Evolutionary conservation across 2,113 vertebrate species (phyloP).

Genomic region (Semicossyphus pulcher): DNA sequence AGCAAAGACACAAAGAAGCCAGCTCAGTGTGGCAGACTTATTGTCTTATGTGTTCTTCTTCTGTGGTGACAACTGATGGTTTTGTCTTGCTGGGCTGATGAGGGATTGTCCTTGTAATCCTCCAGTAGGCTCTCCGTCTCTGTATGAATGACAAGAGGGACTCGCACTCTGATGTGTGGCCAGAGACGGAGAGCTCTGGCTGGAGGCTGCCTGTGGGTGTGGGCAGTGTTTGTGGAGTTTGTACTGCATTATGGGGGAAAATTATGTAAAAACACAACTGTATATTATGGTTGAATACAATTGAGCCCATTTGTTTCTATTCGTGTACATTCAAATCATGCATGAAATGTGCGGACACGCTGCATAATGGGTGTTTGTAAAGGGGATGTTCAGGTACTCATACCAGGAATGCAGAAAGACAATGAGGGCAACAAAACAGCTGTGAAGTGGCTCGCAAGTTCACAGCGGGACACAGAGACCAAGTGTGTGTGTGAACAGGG

Average conservation of each 20-base stretch:
- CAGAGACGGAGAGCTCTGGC: neutral
- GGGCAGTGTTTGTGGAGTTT: neutral
- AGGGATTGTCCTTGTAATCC: conserved; percentile 35
- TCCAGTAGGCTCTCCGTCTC: conserved; percentile 7
- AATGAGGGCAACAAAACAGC: conserved; percentile 35
- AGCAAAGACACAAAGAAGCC: conserved; percentile 1
- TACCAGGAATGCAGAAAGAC: conserved; percentile 51
- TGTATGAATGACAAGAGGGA: neutral
- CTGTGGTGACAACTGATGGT: conserved; percentile 2
- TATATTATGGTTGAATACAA: neutral
- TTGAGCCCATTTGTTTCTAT: neutral
- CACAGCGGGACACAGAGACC: neutral
- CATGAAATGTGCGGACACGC: neutral
- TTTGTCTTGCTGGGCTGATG: conserved; percentile 28
- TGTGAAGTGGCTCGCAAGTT: conserved; percentile 35
- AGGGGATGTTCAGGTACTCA: conserved; percentile 21
- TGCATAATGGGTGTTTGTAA: neutral
- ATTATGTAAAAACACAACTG: neutral
- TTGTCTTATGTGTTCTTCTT: conserved; percentile 1
- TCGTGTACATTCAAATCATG: neutral
- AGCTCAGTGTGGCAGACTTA: neutral
- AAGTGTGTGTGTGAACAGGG: neutral
- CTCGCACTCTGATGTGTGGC: too few species aligned
- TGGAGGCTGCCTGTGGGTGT: neutral
- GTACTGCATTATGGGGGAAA: neutral